phyloP scores from a whole-genome alignment of 1,140 invertebrate species.

The Calliopsis andreniformis region DNA sequence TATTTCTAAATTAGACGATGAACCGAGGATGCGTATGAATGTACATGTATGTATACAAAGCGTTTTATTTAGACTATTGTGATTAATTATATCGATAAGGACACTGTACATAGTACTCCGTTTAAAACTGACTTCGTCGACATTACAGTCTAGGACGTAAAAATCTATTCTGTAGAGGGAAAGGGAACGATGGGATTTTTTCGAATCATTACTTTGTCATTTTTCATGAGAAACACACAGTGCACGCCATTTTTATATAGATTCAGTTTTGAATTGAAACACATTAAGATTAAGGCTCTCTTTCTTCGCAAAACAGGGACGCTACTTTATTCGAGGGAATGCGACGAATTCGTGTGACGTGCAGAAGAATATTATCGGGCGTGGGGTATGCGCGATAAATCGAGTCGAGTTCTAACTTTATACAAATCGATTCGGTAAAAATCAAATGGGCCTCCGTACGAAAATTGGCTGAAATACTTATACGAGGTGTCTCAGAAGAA shows the following conservation, averaged over 20 bases:
- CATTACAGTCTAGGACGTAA: constrained; percentile 11
- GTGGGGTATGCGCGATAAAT: background rate
- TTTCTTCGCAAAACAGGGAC: constrained; percentile 8
- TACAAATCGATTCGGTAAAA: background rate
- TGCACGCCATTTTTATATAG: constrained; percentile 38
- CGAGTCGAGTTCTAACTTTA: constrained; percentile 4
- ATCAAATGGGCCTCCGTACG: background rate
- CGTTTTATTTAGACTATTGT: constrained; percentile 73
- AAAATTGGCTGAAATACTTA: no score
- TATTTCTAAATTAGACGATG: constrained; percentile 74
- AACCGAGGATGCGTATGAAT: constrained; percentile 68
- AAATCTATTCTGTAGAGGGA: background rate
- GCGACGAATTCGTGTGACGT: constrained; percentile 13
- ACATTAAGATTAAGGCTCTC: constrained; percentile 38
- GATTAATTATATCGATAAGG: constrained; percentile 64
- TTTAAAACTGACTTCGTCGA: constrained; percentile 69
- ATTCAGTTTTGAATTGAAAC: constrained; percentile 67
- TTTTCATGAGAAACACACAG: background rate
- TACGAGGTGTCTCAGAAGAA: no score
- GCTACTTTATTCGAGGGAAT: background rate
- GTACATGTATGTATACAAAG: constrained; percentile 75
- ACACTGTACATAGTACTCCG: constrained; percentile 66
- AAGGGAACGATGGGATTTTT: background rate
- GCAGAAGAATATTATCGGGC: background rate
- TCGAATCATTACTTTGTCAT: background rate